A percentile compares a stretch with the other conserved stretches of the same genome.
These are phyloP conservation scores for Crotalus horridus DNA, from an alignment of 2,113 vertebrate genomes.

Conservation along the genomic window DNA sequence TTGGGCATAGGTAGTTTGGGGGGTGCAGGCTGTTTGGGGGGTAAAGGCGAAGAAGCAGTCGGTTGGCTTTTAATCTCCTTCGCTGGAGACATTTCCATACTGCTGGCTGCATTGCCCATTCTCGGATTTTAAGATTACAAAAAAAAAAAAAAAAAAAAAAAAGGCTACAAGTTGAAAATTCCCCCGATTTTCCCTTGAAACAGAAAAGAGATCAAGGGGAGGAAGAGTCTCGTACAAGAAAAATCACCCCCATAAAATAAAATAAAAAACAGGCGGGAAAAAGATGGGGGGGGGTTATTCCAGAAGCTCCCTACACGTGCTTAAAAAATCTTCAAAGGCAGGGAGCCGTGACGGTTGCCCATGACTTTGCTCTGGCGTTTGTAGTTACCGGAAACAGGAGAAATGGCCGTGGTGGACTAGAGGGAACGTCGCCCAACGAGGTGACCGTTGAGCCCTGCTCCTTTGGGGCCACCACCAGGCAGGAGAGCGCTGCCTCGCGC, in stretches of 20 bases:
- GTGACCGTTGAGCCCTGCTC: neutral
- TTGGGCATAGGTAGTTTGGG: constrained; percentile 23
- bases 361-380: neutral
- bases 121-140: neutral
- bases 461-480: neutral
- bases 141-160: too few species aligned
- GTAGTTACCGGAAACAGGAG: neutral
- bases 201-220: neutral
- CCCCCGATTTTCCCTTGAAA: neutral
- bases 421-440: neutral
- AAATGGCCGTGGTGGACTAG: too few species aligned
- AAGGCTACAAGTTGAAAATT: neutral
- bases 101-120: constrained; percentile 26
- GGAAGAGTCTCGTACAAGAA: neutral
- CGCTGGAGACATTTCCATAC: constrained; percentile 17
- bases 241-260: neutral
- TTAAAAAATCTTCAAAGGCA: neutral
- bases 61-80: constrained; percentile 14
- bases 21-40: constrained; percentile 16
- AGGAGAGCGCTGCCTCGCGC: neutral
- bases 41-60: neutral
- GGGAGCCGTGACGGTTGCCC: neutral
- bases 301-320: constrained; percentile 5
- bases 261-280: neutral
- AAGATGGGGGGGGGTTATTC: too few species aligned